These are phyloP conservation scores for Myotis davidii DNA, from an alignment of 2,113 vertebrate species.

Conservation along the genomic window DNA sequence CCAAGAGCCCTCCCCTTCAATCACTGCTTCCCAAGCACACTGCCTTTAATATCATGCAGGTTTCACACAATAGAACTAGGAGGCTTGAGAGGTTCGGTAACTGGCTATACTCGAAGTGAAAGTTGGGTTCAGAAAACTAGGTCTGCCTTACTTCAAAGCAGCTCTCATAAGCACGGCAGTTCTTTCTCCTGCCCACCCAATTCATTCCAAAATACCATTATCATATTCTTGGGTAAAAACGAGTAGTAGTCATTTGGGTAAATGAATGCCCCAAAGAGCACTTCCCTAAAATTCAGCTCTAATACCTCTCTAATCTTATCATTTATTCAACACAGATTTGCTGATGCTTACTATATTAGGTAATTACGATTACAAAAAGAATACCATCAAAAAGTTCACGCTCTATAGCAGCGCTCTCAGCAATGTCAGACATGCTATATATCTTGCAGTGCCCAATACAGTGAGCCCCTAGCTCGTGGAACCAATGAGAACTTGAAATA, in stretches of 20 bases:
- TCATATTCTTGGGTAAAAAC: background rate
- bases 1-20: background rate
- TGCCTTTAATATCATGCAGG: background rate
- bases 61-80: background rate
- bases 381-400: background rate
- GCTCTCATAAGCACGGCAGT: background rate
- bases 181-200: background rate
- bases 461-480: background rate
- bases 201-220: background rate
- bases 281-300: slow-evolving; percentile 11
- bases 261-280: background rate
- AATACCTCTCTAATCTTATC: background rate
- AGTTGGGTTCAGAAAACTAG: background rate
- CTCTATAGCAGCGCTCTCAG: background rate
- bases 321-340: background rate
- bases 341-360: background rate
- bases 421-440: fast-evolving
- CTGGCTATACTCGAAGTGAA: background rate
- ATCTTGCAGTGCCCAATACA: background rate
- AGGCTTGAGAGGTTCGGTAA: background rate
- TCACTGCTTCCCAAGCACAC: background rate
- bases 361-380: background rate
- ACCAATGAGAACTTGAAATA: background rate
- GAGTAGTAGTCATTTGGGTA: background rate
- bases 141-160: background rate